Base-by-base conservation (phyloP, 92 coral and sea anemone species). In the Siderastrea radians region DNA sequence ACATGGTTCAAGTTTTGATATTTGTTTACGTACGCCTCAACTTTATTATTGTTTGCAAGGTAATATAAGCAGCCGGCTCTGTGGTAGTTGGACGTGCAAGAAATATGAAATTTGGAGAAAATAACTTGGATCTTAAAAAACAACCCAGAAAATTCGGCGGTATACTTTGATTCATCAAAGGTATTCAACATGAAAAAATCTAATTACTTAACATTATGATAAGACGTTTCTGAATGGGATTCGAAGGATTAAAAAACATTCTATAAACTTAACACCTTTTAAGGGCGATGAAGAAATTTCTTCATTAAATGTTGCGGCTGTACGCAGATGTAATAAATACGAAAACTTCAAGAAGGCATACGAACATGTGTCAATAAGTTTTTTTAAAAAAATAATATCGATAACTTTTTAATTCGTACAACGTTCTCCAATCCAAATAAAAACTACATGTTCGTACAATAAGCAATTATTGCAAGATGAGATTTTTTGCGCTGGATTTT, bases 1-100 rank as follows among this genome's bases (percentile, higher is more conserved):
- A 9, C 83, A 78, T 78, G 71, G 72, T 49, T 78, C 50, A 44
- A 48, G 57, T 64, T 58, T 77, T 55, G 52, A 77, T 77, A 77
- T 77, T 78, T 78, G 72, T n/a, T 78, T 78, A n/a, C 62, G 38
- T 46, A 62, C 58, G 71, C 19, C 49, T 49, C 58, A 16, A 10
- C 11, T 10, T 78, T 46, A 78, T 62, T 63, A 47, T 49, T 78
- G 57, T 78, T 48, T 62, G 70, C 47, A 49, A n/a, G 83, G 44
- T 38, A 63, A 63, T 53, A 62, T 78, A 8, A 63, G 67, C 58
- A 78, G 57, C 45, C 83, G 70, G 46, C 52, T 47, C 49, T 53
- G 49, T 64, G 47, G 57, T 16, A n/a, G 83, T 49, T 61, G 12
- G 16, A 58, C 48, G 63, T 62, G 7, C 48, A 19, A 49, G 57